Evolutionary conservation across 2,888 invertebrate genomes (phyloP).

Genomic region (Drosophila paracracens): DNA sequence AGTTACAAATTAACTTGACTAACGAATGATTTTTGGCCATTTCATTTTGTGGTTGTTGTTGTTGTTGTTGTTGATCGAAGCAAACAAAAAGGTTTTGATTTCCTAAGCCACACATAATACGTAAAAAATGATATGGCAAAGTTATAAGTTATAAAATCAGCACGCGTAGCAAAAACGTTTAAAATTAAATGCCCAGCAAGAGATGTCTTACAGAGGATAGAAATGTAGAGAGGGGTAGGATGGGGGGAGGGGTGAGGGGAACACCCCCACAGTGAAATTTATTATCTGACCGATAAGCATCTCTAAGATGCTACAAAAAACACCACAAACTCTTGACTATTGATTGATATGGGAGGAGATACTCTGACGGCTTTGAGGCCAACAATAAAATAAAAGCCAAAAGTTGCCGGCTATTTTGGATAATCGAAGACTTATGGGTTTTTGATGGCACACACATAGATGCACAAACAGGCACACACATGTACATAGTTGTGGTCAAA

Average conservation of each 20-base stretch:
- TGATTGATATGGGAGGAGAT: constrained; percentile 71
- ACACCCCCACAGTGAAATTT: constrained; percentile 79
- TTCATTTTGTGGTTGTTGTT: constrained; percentile 21
- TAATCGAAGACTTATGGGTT: constrained; percentile 62
- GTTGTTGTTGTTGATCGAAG: constrained; percentile 34
- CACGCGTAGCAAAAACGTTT: constrained; percentile 78
- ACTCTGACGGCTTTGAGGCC: constrained; percentile 8
- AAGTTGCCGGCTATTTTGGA: constrained; percentile 55
- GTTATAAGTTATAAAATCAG: constrained; percentile 62
- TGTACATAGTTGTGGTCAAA: constrained; percentile 40
- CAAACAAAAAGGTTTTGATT: constrained; percentile 63
- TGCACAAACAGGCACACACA: constrained; percentile 20
- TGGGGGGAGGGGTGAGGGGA: not conserved
- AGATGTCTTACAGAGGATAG: constrained; percentile 1
- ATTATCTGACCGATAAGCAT: constrained; percentile 73
- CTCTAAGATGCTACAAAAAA: constrained; percentile 44
- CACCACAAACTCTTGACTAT: constrained; percentile 51
- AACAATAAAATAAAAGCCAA: constrained; percentile 39
- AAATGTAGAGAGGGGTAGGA: not conserved
- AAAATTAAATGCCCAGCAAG: constrained; percentile 58
- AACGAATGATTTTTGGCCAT: constrained; percentile 33
- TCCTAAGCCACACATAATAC: constrained; percentile 62
- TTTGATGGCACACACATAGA: constrained; percentile 48
- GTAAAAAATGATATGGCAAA: constrained; percentile 47
- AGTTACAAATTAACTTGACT: constrained; percentile 69